Base-by-base conservation (phyloP, 2,888 invertebrate genomes). In the Acleris laterana region DNA sequence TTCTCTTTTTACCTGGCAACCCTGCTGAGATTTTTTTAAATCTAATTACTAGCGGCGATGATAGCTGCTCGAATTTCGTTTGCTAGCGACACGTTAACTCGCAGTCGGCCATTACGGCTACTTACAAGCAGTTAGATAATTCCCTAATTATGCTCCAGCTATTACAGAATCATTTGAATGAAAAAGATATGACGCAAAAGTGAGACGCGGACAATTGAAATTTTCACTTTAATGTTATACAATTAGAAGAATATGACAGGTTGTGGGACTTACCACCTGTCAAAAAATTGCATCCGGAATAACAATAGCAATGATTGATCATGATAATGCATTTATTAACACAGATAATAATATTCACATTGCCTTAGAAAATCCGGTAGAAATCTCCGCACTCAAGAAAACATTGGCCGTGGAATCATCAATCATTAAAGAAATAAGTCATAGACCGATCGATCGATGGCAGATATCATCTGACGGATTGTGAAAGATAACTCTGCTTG, bases 181-280 rank as follows among this genome's bases (percentile, higher is more conserved):
- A 63, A 46, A 63, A 57, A 57, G 46, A 46, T 49, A 44, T 55
- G 60, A 60, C 55, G 60, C 55, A 51, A 56, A 60, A 42, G 49
- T 59, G 49, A 49, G 55, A 59, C 61, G 28, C 46, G 52, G 55
- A 55, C 61, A 53, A 19, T 53, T 48, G 59, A 42, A 42, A 38
- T 62, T 64, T 64, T 64, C 64, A 55, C 59, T 60, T 64, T 60
- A 20, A 64, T 60, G 49, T 64, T 64, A 60, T 55, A 60, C 59
- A 64, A 64, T 53, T 53, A 16, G 42, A 59, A 64, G 28, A 53
- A 55, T 42, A 20, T n/a, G 42, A 16, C 20, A 20, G 16, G 16
- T 22, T 46, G 46, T n/a, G 17, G 17, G n/a, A 46, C 13, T 32
- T 32, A 32, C 6, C 46, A 17, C n/a, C 16, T 46, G 46, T 6